Evolutionary conservation across 2,888 invertebrate species (phyloP), one percentile per base, ranked within the genome.

Genomic region (Drosophila trichaetosa): DNA sequence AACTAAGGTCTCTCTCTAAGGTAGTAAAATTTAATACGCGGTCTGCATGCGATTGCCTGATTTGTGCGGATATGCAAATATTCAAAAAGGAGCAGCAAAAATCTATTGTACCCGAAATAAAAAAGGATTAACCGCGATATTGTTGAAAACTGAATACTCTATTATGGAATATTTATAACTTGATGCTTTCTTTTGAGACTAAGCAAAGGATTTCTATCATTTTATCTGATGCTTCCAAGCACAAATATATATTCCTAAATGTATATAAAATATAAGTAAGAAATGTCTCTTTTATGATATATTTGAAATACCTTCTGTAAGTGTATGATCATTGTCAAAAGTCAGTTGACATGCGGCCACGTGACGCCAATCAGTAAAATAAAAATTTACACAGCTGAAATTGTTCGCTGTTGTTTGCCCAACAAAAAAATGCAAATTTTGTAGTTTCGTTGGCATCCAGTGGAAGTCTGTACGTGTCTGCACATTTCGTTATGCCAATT

Each of bases 41-140:
- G 33, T 18, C 59, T 61, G 76, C 83, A 83, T 83, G 84, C 84
- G 42, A 83, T 86, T 73, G 69, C 69, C 64, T 64, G 75, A 80
- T 72, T 83, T 86, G 68, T 67, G 62, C 51, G 40, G 27, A 75
- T 78, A 83, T 86, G 82, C 87, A 80, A 83, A 83, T 78, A 71
- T 69, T 69, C 48, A 72, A 72, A 73, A 69, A 61, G 36, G 36
- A 62, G 53, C 49, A 70, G 64, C 57, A 59, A 59, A 64, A 65
- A 70, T 67, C 57, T 53, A 57, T 69, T 61, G 58, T 31, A 31
- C 40, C 42, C 10, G 53, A 53, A 74, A 33, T 48, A 33, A 52
- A 52, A 33, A 49, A 52, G 38, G 36, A 21, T 5, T 52, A 27
- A 56, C 21, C 24, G 10, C 40, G 3, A 0, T 18, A 27, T 13